Base-by-base conservation (phyloP, 2,888 invertebrate species). In the Sialis lutaria region DNA sequence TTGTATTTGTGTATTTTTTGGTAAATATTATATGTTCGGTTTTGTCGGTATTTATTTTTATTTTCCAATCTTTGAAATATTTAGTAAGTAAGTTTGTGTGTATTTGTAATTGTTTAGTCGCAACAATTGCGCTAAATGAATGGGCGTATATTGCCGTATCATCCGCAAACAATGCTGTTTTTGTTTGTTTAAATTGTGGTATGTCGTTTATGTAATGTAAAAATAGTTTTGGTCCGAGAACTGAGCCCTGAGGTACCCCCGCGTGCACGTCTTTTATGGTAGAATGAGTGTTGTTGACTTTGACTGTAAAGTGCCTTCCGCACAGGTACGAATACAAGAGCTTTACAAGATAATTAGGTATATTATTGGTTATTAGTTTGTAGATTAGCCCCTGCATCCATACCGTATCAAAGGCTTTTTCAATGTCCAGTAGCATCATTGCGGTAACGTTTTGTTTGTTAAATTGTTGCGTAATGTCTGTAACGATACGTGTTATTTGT, bases 401-500 rank as follows among this genome's bases (percentile, higher is more conserved):
- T 0, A 60, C 58, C 40, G 53, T 22, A 45, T 62, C 58, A 41
- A 63, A 63, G 0, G 61, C 60, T 51, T 60, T 59, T 46, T 57
- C 55, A 7, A 61, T 56, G 40, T 61, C 58, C 10, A 61, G 44
- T n/a, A 61, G 49, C 1, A 55, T 44, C 51, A 59, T 53, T 0
- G 52, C 52, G n/a, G 58, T 58, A 2, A 49, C 45, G 6, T 53
- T 50, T 2, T 54, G 51, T 41, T 51, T 52, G 44, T 60, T 58
- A 12, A 55, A 58, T 5, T 55, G 53, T 5, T 52, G 41, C 1
- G 43, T 47, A 5, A 57, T 53, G 34, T 56, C 52, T 37, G 56
- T 55, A 1, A 51, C 49, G 13, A 63, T 56, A 50, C 59, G 44
- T 0, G 48, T 47, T 2, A 60, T 47, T 51, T 61, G 58, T 37